Evolutionary conservation across 2,888 invertebrate species (phyloP), one percentile per base, ranked within the genome.

Genomic region (Cantharis flavilabris): DNA sequence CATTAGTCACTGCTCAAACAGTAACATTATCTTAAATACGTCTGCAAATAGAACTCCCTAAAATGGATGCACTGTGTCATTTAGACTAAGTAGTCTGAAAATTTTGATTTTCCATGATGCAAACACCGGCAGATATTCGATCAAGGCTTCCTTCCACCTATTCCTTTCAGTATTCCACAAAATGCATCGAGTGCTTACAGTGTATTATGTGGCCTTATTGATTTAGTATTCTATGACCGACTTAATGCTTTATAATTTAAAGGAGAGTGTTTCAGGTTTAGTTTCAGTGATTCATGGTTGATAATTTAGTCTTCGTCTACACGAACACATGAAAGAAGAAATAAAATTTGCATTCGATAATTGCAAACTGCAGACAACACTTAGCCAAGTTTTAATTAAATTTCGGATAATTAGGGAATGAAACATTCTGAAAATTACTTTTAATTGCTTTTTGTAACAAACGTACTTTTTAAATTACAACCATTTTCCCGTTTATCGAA

Each of bases 1-100:
- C 86, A 85, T 86, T 86, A 87, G 84, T 87, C 86, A 87, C 84
- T 84, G 84, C 81, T 82, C 84, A 87, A 86, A 87, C 83, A 85
- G 86, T 85, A 86, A 86, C 85, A 84, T 85, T 86, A 86, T 86
- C 86, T 84, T 85, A 84, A 86, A 85, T 83, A 83, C 84, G 82
- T 82, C 82, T 82, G 85, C 84, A 86, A 86, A 86, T 84, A 86
- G 83, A 81, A 75, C 70, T 62, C 80, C 79, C 80, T 73, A 62
- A 80, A 76, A 76, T 80, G 76, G 78, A 80, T 78, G 78, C 62
- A 49, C 49, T 7, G 7, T 49, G 49, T 49, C 49, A n/a, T 49
- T 49, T 49, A n/a, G 49, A n/a, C 49, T 49, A 49, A 49, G 49
- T 49, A 49, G 49, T 14, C 23, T 33, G 33, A 18, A 13, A 74